Evolutionary conservation across 2,113 vertebrate species (phyloP), one percentile per base, ranked within the genome.

Genomic region (Pachyramphus minor): DNA sequence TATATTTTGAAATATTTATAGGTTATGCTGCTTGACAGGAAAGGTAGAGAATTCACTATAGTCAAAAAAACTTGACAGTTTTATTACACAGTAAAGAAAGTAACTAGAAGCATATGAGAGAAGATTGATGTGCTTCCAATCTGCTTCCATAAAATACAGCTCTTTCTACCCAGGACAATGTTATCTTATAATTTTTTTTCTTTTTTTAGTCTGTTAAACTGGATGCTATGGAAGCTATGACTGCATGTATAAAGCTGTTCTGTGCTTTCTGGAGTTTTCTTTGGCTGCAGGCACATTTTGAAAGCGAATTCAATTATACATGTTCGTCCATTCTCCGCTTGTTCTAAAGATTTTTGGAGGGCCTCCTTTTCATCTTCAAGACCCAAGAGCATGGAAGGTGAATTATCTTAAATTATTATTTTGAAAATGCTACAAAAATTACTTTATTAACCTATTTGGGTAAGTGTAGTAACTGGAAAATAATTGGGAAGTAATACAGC

Each of bases 1-100:
- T 66, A 3, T 58, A 45, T 80, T 88, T 90, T 90, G 37, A 90
- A 90, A 78, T 90, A 81, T 71, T 90, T 93, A 47, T 75, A 62
- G 30, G 45, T 71, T 93, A 42, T 80, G 62, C n/a, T 80, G 39
- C 16, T 79, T 95, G 89, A 77, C 52, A 78, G 56, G 31, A 93
- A 52, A 88, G 69, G 35, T 17, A 80, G 76, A 69, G 37, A 50
- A 59, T 83, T 80, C 75, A 76, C 58, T 66, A 8, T 10, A 83
- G 37, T 42, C 45, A 81, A 58, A 77, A 79, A 55, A 72, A 11
- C 41, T 84, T 66, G 63, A 85, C 63, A 71, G 82, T 79, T 96
- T 90, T 83, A 71, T 93, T 92, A 37, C 64, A 35, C 0, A 2
- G 58, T 77, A 69, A 94, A 85, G 72, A 80, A 30, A 76, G 59